Conservation (phyloP, 2,888 invertebrate genomes). For the Scaptomyza flava region DNA sequence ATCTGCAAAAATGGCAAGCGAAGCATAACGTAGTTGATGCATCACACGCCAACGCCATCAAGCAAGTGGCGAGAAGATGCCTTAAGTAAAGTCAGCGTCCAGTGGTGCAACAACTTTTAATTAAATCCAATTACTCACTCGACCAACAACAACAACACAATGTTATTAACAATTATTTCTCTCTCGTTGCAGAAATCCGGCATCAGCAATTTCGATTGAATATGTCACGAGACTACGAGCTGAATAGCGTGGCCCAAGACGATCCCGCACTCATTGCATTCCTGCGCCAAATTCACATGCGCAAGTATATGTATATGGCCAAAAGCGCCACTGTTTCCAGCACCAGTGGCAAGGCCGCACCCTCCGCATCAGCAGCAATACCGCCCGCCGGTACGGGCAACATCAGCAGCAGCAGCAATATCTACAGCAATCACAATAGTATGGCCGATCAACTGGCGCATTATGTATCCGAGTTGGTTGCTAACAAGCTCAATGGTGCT, state of each 20-base stretch:
- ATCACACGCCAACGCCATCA: constrained; percentile 68
- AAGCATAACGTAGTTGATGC: constrained; percentile 63
- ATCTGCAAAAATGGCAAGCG: constrained; percentile 58
- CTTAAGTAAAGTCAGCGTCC: constrained; percentile 43
- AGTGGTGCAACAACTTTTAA: constrained; percentile 76
- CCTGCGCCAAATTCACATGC: constrained; percentile 90
- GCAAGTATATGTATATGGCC: constrained; percentile 82
- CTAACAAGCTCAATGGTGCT: constrained; percentile 87
- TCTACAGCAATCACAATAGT: constrained; percentile 37
- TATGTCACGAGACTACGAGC: constrained; percentile 91
- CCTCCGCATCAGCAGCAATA: constrained; percentile 33
- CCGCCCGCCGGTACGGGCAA: constrained; percentile 44
- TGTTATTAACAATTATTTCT: not conserved
- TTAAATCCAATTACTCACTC: constrained; percentile 66
- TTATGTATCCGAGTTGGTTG: constrained; percentile 82
- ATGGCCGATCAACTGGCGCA: constrained; percentile 82
- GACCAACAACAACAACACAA: constrained; percentile 20
- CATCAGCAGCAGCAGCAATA: constrained; percentile 4
- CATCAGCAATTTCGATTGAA: constrained; percentile 92
- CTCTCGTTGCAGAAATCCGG: constrained; percentile 86
- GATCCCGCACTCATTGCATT: constrained; percentile 90
- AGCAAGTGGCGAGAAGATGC: not conserved
- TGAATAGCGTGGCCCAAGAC: constrained; percentile 90
- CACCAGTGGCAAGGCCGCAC: constrained; percentile 48
- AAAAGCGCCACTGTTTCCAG: constrained; percentile 36